A percentile compares a stretch with the other conserved stretches of the same genome.
Evolutionary conservation across 2,888 invertebrate genomes (phyloP).

Genomic region (Gonocerus acuteangulatus): DNA sequence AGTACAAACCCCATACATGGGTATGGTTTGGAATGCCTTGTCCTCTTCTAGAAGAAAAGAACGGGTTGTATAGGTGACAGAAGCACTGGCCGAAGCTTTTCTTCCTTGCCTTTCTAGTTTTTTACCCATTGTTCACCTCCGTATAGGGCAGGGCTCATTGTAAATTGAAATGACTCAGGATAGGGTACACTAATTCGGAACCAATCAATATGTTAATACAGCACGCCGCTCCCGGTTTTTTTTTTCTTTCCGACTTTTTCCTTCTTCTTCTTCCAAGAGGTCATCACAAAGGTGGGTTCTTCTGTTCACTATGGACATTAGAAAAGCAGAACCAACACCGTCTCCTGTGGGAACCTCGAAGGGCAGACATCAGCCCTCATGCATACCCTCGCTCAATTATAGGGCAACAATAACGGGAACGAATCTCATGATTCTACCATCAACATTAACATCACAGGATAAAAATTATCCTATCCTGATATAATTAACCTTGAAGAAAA

Average conservation of each 20-base stretch:
- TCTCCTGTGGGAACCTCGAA: background rate
- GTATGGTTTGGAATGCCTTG: too few species aligned
- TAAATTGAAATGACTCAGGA: constrained; percentile 10
- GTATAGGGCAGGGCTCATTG: background rate
- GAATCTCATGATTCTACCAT: too few species aligned
- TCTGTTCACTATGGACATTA: constrained; percentile 4
- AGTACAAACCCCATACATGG: too few species aligned
- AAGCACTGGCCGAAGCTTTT: too few species aligned
- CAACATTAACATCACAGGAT: too few species aligned
- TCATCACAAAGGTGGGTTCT: background rate
- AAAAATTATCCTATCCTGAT: too few species aligned
- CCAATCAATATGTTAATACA: constrained; percentile 20
- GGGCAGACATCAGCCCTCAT: background rate
- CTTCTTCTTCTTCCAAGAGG: too few species aligned
- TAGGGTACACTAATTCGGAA: constrained; percentile 3
- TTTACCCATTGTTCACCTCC: background rate
- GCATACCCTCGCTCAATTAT: too few species aligned
- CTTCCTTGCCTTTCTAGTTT: background rate
- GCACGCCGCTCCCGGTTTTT: background rate
- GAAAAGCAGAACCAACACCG: background rate
- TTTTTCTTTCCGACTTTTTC: background rate
- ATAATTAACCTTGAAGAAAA: too few species aligned
- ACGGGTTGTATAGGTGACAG: too few species aligned
- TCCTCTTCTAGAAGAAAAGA: too few species aligned
- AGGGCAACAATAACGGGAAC: too few species aligned